Conservation (phyloP, 2,113 vertebrate species). For the Columba janthina region DNA sequence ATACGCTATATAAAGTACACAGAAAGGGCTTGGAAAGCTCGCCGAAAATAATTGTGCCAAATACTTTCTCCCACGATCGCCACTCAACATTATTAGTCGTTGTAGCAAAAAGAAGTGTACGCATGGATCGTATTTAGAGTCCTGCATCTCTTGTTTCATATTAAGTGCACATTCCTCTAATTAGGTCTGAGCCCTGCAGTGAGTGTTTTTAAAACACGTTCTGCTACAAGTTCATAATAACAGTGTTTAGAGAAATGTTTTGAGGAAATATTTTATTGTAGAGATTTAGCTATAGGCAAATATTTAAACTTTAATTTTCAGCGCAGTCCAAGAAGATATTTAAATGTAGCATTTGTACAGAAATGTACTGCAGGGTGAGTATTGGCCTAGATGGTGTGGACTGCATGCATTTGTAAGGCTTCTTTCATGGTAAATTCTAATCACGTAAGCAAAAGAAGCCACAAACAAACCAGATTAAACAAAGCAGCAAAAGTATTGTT, state of each 20-base stretch:
- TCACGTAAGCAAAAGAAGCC: rapidly evolving
- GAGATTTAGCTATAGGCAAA: neutral
- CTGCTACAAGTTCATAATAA: neutral
- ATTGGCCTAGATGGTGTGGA: neutral
- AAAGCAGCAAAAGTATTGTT: neutral
- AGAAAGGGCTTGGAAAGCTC: slow-evolving; percentile 20
- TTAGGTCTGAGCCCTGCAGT: neutral
- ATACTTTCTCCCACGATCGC: neutral
- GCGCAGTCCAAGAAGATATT: neutral
- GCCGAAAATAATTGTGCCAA: neutral
- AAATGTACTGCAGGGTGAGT: neutral
- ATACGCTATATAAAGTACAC: neutral
- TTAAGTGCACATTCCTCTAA: neutral
- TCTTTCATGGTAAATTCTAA: neutral
- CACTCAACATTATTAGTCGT: neutral
- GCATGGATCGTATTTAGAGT: neutral
- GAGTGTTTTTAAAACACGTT: neutral
- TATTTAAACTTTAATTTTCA: neutral
- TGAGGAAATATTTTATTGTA: neutral
- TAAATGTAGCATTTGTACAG: neutral
- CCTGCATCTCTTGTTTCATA: neutral
- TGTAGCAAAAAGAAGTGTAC: neutral
- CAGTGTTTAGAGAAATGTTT: neutral
- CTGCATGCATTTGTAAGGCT: neutral
- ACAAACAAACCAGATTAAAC: neutral